Base-by-base conservation (phyloP, 1,140 invertebrate species). In the Neodiprion fabricii region DNA sequence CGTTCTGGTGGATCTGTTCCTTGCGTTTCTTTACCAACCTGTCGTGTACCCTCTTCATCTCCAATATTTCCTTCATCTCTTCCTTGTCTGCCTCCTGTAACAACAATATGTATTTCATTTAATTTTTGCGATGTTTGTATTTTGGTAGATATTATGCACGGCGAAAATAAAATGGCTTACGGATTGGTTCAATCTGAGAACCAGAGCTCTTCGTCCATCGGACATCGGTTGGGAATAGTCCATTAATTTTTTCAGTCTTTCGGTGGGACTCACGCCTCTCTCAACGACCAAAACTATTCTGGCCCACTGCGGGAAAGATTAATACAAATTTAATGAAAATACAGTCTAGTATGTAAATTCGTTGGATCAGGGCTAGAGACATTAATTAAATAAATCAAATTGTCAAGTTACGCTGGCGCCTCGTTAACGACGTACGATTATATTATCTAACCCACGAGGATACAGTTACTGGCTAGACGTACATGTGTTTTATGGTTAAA, bases 181-280 rank as follows among this genome's bases (percentile, higher is more conserved):
- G 74, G 93, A 92, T 90, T 96, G 95, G 84, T 95, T 95, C 12
- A 96, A 89, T 70, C 96, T 91, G 9, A 98, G 86, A 0, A 98
- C 95, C 28, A 99, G 87, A 9, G 96, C 98, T 81, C 96, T 89
- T 79, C 94, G 90, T 0, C 96, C 96, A 84, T 96, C 96, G 0
- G 96, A 96, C 95, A 98, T 98, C 0, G 97, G 95, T 85, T 99
- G 96, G n/a, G 96, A 97, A 85, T 99, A 99, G 53, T 93, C 92
- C 87, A 94, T 91, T 65, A 98, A 91, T 82, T 97, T 94, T 83
- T 93, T 93, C 23, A 96, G 85, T 70, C 98, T 89, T 84, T 98
- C 95, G 53, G 92, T 90, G 0, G 97, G 97, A 74, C 94, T 94
- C 0, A 99, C 96, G 9, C 97, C 98, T 87, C 98, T 90, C 86